A percentile compares a stretch with the other conserved stretches of the same genome.
These are phyloP conservation scores for Lacerta viridis DNA, from an alignment of 2,797 vertebrate species.

Conservation along the genomic window DNA sequence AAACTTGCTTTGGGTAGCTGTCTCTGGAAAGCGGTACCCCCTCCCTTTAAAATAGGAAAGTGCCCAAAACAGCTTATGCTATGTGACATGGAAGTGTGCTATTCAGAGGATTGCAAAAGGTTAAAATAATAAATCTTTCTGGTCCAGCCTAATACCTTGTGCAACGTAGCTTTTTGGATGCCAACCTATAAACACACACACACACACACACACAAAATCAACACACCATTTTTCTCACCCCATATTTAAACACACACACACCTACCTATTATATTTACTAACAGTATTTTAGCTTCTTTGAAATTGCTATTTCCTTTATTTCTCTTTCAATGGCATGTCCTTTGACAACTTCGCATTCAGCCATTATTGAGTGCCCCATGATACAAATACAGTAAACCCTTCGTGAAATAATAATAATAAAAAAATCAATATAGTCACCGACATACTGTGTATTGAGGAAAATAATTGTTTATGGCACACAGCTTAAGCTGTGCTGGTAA, in stretches of 20 bases:
- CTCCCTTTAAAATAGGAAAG: slow-evolving; percentile 3
- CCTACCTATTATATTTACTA: background rate
- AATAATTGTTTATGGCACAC: slow-evolving; percentile 99
- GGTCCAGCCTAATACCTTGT: background rate
- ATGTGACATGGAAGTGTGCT: background rate
- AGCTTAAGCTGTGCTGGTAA: slow-evolving; percentile 99
- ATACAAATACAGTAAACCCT: slow-evolving; percentile 80
- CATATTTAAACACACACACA: background rate
- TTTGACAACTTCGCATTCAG: slow-evolving; percentile 40
- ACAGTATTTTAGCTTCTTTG: slow-evolving; percentile 50
- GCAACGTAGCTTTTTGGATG: background rate
- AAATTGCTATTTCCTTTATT: slow-evolving; percentile 33
- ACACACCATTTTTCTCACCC: background rate
- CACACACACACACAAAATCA: no score
- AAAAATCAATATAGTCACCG: slow-evolving; percentile 89
- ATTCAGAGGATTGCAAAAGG: background rate
- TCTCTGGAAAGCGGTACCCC: background rate
- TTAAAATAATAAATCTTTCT: slow-evolving; percentile 5
- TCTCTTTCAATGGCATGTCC: slow-evolving; percentile 59
- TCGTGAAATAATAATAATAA: slow-evolving; percentile 83
- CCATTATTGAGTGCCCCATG: slow-evolving; percentile 70
- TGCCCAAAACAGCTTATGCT: slow-evolving; percentile 28
- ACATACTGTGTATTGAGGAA: slow-evolving; percentile 98
- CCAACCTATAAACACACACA: background rate
- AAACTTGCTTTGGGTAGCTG: background rate